Conservation (phyloP, 2,113 vertebrate genomes). For the Semnornis frantzii region DNA sequence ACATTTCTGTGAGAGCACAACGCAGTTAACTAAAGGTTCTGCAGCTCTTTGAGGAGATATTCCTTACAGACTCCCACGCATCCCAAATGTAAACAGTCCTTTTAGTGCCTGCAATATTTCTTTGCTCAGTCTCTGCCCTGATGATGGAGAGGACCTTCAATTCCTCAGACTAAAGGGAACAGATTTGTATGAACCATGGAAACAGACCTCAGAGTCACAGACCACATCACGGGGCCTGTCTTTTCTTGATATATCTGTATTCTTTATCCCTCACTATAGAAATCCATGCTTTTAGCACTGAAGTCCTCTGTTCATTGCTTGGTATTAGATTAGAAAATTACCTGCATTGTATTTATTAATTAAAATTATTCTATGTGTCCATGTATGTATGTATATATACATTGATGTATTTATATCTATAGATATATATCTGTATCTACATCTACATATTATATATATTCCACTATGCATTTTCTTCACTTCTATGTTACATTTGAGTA, state of each 20-base stretch:
- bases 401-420: no score
- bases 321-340: not conserved
- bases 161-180: no score
- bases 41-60: not conserved
- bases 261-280: not conserved
- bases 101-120: not conserved
- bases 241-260: not conserved
- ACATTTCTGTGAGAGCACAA: not conserved
- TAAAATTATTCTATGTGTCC: not conserved
- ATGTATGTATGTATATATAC: no score
- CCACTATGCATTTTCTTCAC: not conserved
- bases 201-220: not conserved
- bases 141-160: not conserved
- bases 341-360: not conserved
- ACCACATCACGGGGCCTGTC: fast-evolving
- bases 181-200: not conserved
- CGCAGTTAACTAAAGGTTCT: not conserved
- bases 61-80: not conserved
- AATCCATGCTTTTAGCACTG: not conserved
- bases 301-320: not conserved
- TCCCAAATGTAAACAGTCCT: not conserved
- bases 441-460: not conserved
- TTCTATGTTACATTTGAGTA: fast-evolving
- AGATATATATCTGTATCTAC: no score
- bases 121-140: not conserved